Percentiles rank a stretch among this genome's conserved stretches.
phyloP scores from a whole-genome alignment of 1,140 invertebrate species.

The Lerema accius region DNA sequence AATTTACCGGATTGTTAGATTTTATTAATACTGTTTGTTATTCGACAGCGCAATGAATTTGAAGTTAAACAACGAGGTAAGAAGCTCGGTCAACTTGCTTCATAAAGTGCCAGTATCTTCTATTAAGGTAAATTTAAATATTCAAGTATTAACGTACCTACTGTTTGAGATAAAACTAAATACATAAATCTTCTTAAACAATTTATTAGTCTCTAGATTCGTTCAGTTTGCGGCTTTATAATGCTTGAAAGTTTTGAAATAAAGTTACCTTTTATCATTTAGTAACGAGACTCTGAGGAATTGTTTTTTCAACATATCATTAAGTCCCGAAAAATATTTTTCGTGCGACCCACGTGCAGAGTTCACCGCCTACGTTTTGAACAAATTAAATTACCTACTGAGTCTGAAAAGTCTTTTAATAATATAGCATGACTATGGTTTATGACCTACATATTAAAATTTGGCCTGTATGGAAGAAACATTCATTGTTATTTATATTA shows the following conservation, averaged over 20 bases:
- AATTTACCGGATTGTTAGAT: conserved; percentile 22
- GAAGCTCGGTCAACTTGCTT: conserved; percentile 57
- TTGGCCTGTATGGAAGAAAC: background rate
- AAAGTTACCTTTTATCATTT: conserved; percentile 19
- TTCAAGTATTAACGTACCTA: conserved; percentile 9
- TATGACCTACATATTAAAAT: no score
- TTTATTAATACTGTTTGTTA: conserved; percentile 28
- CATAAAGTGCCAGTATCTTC: conserved; percentile 59
- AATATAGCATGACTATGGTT: no score
- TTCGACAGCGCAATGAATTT: conserved; percentile 66
- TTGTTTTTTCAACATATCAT: conserved; percentile 11
- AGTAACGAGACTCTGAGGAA: conserved; percentile 13
- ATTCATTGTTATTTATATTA: no score
- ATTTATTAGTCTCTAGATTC: conserved; percentile 9
- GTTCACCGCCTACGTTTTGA: conserved; percentile 35
- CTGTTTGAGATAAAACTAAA: conserved; percentile 15
- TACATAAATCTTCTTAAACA: conserved; percentile 17
- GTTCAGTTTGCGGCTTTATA: conserved; percentile 21
- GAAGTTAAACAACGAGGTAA: conserved; percentile 72
- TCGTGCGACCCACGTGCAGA: conserved; percentile 39
- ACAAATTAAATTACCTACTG: background rate
- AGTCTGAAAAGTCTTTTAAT: conserved; percentile 12
- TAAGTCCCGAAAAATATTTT: conserved; percentile 29
- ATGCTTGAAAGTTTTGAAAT: conserved; percentile 9
- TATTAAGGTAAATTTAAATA: conserved; percentile 62